Conservation (phyloP, 2,797 vertebrate genomes). For the Pipistrellus kuhlii region DNA sequence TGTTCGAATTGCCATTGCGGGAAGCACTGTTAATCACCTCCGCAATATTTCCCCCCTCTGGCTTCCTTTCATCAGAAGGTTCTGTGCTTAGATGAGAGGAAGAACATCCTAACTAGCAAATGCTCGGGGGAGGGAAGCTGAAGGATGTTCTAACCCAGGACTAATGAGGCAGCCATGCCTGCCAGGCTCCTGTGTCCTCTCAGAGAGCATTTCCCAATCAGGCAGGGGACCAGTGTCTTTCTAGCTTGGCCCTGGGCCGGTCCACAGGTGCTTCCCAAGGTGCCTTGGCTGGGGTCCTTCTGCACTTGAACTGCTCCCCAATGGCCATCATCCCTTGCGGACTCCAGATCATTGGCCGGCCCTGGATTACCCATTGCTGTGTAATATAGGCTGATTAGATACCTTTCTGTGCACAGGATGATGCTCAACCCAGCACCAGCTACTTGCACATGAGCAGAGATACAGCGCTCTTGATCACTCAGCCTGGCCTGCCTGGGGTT, state of each 20-base stretch:
- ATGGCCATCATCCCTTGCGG: rapidly evolving
- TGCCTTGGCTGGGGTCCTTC: background rate
- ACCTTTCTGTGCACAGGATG: no score
- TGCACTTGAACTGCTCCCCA: background rate
- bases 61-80: background rate
- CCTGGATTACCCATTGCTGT: background rate
- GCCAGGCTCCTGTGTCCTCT: background rate
- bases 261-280: background rate
- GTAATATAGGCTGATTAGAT: background rate
- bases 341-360: background rate
- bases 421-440: background rate
- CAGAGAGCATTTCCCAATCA: background rate
- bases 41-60: background rate
- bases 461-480: background rate
- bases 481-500: background rate
- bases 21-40: background rate
- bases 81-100: background rate
- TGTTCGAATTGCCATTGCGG: background rate
- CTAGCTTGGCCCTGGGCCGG: background rate
- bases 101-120: background rate
- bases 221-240: background rate
- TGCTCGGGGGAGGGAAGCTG: background rate
- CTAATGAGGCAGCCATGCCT: background rate
- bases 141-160: background rate
- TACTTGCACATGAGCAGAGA: background rate